Evolutionary conservation across 2,888 invertebrate species (phyloP), one percentile per base, ranked within the genome.

Genomic region (Strigamia transsilvanica): DNA sequence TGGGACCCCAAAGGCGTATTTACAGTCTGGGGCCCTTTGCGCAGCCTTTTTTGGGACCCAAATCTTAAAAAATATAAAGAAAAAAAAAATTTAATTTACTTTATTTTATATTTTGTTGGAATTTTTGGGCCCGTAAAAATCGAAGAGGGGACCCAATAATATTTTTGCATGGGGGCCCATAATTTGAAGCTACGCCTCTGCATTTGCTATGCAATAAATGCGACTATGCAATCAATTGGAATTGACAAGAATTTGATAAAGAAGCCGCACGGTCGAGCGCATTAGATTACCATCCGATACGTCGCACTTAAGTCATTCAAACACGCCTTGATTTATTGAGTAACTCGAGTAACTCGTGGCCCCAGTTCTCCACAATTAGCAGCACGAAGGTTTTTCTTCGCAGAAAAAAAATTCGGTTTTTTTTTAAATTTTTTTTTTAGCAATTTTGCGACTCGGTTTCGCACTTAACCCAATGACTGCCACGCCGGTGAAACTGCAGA

Each of bases 391-490:
- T 61, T 61, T 61, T 61, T 23, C 21, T 21, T 13, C 21, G 23
- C 6, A 23, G 12, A 27, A 27, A 27, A 27, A 27, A 23, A 9
- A 7, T n/a, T n/a, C 2, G 2, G 2, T 61, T 61, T 9, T 3
- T 61, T 6, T 23, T 66, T 66, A 3, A 10, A 23, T 66, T 66
- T 1, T 66, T 23, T 66, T 23, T 27, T 10, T 9, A 12, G 15
- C 32, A 73, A 32, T 32, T 15, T 32, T n/a, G 32, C 4, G 73
- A 73, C 73, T 73, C 73, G 73, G 61, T 32, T 73, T 32, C 73
- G 73, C 73, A 73, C 73, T 73, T 73, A 73, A 73, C 32, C 27
- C 73, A 32, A 73, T 27, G 73, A 73, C 27, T 32, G 13, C 38
- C n/a, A 10, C 27, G n/a, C n/a, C n/a, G n/a, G n/a, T n/a, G n/a